These are phyloP conservation scores for Labeo calbasu DNA, from an alignment of 2,797 vertebrate genomes.

Conservation along the genomic window DNA sequence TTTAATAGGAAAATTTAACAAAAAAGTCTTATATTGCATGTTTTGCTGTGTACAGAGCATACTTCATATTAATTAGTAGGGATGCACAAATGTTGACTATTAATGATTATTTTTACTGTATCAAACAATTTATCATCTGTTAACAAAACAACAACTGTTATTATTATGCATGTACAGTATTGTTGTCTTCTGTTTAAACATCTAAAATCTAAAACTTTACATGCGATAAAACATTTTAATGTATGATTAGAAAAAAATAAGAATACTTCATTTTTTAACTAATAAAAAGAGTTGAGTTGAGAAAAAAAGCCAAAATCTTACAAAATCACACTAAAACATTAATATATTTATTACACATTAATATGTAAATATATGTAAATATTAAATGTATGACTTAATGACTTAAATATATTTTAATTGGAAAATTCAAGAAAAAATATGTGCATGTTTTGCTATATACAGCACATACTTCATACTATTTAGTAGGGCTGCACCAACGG, in stretches of 20 bases:
- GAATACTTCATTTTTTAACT: background rate
- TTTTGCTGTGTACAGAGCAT: background rate
- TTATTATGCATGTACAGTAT: background rate
- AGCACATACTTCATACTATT: no score
- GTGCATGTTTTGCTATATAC: background rate
- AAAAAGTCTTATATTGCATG: background rate
- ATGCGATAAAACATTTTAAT: background rate
- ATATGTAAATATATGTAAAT: no score
- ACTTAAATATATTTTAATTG: no score
- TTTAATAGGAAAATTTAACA: background rate
- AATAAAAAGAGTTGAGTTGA: background rate
- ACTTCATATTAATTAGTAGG: background rate
- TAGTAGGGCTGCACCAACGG: no score
- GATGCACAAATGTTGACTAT: background rate
- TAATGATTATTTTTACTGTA: background rate
- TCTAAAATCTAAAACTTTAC: background rate
- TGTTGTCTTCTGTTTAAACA: background rate
- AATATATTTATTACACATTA: no score
- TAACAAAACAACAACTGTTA: no score
- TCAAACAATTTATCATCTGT: background rate
- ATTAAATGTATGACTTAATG: no score
- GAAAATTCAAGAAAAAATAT: background rate
- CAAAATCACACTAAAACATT: no score
- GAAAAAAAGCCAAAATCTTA: no score
- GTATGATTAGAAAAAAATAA: background rate